phyloP scores from a whole-genome alignment of 1,140 invertebrate genomes.

The Onthophagus taurus region DNA sequence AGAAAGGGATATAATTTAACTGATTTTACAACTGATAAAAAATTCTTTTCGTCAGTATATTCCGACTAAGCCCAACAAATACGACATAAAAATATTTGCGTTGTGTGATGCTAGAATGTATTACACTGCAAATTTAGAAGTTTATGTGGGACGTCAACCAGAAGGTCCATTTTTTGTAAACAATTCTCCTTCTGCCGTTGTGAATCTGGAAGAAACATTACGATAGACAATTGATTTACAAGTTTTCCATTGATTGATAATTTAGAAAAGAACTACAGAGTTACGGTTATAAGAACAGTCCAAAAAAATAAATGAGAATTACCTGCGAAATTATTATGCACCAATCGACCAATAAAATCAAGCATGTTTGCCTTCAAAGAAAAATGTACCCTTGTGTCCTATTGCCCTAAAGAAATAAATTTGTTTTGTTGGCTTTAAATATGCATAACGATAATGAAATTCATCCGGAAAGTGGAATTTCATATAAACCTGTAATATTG shows the following conservation, averaged over 20 bases:
- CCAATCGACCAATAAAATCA: neutral
- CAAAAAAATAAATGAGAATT: conserved; percentile 28
- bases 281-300: conserved; percentile 26
- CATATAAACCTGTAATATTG: conserved; percentile 10
- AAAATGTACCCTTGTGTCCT: neutral
- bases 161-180: conserved; percentile 17
- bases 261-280: conserved; percentile 19
- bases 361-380: neutral
- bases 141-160: conserved; percentile 24
- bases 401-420: conserved; percentile 6
- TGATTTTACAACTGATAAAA: conserved; percentile 35
- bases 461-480: neutral
- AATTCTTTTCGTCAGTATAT: conserved; percentile 36
- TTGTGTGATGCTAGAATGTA: conserved; percentile 21
- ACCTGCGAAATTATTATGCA: conserved; percentile 12
- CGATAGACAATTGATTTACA: conserved; percentile 31
- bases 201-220: conserved; percentile 29
- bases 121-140: conserved; percentile 26
- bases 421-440: conserved; percentile 12
- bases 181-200: conserved; percentile 18
- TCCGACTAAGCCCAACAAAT: too few species aligned
- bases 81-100: conserved; percentile 33
- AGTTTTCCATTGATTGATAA: conserved; percentile 20
- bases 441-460: conserved; percentile 9
- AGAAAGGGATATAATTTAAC: conserved; percentile 29